A percentile compares a stretch with the other conserved stretches of the same genome.
Evolutionary conservation across 2,888 invertebrate species (phyloP).

Genomic region (Spicauda simplicius): DNA sequence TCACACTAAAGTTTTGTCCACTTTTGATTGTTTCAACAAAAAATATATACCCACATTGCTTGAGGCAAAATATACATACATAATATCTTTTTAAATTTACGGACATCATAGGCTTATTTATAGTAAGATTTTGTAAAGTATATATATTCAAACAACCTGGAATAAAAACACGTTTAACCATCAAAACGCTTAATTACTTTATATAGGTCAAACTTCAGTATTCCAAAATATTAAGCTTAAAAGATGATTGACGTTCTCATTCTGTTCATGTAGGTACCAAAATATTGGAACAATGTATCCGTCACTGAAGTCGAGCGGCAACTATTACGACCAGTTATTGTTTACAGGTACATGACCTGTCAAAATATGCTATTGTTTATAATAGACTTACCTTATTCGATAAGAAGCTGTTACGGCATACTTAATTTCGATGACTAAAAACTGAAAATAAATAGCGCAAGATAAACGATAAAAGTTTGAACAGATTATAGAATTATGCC

Average conservation of each 20-base stretch:
- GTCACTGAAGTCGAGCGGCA: neutral
- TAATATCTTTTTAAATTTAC: too few relatives aligned
- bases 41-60: too few relatives aligned
- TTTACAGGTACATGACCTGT: conserved; percentile 13
- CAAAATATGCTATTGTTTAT: conserved; percentile 1
- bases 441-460: conserved; percentile 26
- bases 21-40: too few relatives aligned
- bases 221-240: neutral
- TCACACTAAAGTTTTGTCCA: too few relatives aligned
- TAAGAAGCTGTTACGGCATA: neutral
- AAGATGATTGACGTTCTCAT: neutral
- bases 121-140: too few relatives aligned
- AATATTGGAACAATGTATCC: neutral
- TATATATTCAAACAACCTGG: neutral
- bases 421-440: conserved; percentile 1
- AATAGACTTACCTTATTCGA: neutral
- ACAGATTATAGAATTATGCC: conserved; percentile 18
- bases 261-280: too few relatives aligned
- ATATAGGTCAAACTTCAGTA: neutral
- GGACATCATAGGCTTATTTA: too few relatives aligned
- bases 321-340: conserved; percentile 7
- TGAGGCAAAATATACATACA: too few relatives aligned
- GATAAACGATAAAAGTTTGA: conserved; percentile 32
- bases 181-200: neutral
- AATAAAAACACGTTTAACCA: neutral